Conservation (phyloP, 1,140 invertebrate genomes). For the Chymomyza costata region DNA sequence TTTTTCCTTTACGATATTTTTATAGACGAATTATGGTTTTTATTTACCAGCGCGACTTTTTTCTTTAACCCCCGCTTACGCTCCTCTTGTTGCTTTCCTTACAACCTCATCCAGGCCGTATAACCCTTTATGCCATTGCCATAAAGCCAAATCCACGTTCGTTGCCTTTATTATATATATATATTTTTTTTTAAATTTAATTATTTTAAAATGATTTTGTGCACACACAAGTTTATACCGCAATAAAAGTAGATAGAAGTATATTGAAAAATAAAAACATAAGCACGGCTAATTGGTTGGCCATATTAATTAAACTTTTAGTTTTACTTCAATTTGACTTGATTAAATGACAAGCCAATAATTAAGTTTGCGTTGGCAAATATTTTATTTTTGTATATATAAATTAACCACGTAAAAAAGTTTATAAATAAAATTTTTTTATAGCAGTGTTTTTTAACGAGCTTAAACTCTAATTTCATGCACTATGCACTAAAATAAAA, state of each 20-base stretch:
- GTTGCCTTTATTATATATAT: constrained; percentile 8
- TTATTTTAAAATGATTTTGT: constrained; percentile 71
- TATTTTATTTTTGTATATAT: no score
- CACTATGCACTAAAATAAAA: constrained; percentile 71
- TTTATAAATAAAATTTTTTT: constrained; percentile 9
- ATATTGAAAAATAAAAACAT: no score
- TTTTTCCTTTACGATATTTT: constrained; percentile 65
- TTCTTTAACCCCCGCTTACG: constrained; percentile 17
- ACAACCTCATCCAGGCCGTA: no score
- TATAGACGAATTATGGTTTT: constrained; percentile 73
- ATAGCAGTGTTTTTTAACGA: constrained; percentile 25
- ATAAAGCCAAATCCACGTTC: constrained; percentile 6
- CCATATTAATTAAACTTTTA: no score
- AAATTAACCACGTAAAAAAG: constrained; percentile 12
- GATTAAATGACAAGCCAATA: no score
- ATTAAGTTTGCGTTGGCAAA: no score
- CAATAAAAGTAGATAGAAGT: no score
- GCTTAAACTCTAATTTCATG: constrained; percentile 67
- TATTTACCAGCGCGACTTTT: constrained; percentile 51
- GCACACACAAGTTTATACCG: no score
- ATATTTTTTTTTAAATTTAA: constrained; percentile 48
- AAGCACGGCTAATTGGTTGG: no score
- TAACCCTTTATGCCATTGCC: constrained; percentile 45
- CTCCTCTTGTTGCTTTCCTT: no score
- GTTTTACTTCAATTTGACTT: no score